Base-by-base conservation (phyloP, 2,113 vertebrate genomes). In the Pachycephala philippinensis region DNA sequence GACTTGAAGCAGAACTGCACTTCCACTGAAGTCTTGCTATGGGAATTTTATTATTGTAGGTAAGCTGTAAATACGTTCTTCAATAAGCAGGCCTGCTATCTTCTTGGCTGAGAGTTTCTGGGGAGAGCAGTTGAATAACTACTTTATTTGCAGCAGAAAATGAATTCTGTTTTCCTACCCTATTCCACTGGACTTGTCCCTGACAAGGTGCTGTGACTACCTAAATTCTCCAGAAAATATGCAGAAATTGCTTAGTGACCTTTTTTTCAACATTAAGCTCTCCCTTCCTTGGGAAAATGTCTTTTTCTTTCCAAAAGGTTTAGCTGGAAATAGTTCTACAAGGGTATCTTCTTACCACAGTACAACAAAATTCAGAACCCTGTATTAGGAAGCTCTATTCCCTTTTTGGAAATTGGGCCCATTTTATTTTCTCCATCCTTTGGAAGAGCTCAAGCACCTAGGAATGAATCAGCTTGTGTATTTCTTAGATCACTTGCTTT, bases 101-200 rank as follows among this genome's bases (percentile, higher is more conserved):
- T 81, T 86, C 66, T 86, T 6, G 2, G 18, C 28, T 2, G 7
- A 59, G 53, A 35, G 40, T 63, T 93, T 81, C 69, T 54, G 22
- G 33, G 39, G 10, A 75, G 77, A 89, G 47, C 9, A 57, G 39
- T 3, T 84, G 37, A 89, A 66, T 78, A 60, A 75, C 0, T 8
- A 68, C 39, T 91, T 87, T n/a, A 93, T 94, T 74, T 93, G 60
- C 64, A 91, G 84, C 14, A 66, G 65, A 89, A 72, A 91, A 91
- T 79, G 0, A 78, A n/a, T 91, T 89, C 30, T 91, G 7, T 74
- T 87, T 89, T 78, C 37, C 33, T 37, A 19, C 9, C 5, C 10
- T 76, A 4, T 69, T 65, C 59, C 30, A 28, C 37, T 28, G n/a
- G 74, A 66, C 50, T 47, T 60, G 18, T 52, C 57, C 53, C n/a